A percentile compares a stretch with the other conserved stretches of the same genome.
These are phyloP conservation scores for Marasmarcha lunaedactyla DNA, from an alignment of 2,888 invertebrate genomes.

Conservation along the genomic window DNA sequence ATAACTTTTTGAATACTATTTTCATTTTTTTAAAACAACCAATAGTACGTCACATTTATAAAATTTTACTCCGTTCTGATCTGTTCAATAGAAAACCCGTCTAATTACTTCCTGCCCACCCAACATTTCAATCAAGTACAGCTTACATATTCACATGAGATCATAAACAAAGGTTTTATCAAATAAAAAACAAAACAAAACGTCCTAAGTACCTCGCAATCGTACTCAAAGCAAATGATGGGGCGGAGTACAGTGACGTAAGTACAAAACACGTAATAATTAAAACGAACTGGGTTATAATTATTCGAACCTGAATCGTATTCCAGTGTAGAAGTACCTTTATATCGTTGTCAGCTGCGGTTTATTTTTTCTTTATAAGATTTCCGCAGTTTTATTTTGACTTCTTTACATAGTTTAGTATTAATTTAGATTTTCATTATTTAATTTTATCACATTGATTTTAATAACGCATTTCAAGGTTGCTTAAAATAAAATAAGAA, in stretches of 20 bases:
- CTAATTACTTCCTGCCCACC: slow-evolving; percentile 52
- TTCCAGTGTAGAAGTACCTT: slow-evolving; percentile 20
- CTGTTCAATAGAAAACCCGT: background rate
- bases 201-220: slow-evolving; percentile 27
- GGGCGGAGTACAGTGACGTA: slow-evolving; percentile 51
- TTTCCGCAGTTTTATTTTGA: too few relatives aligned
- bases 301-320: slow-evolving; percentile 27
- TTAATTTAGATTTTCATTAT: too few relatives aligned
- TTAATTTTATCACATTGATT: too few relatives aligned
- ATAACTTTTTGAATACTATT: too few relatives aligned
- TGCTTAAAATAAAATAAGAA: too few relatives aligned
- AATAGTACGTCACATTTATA: too few relatives aligned
- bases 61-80: too few relatives aligned
- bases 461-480: too few relatives aligned
- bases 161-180: slow-evolving; percentile 53
- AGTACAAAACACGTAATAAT: slow-evolving; percentile 51
- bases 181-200: slow-evolving; percentile 18
- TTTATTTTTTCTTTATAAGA: too few relatives aligned
- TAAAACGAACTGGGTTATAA: slow-evolving; percentile 45
- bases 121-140: slow-evolving; percentile 41
- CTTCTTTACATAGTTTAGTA: too few relatives aligned
- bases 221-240: slow-evolving; percentile 21
- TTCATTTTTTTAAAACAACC: too few relatives aligned
- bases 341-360: slow-evolving; percentile 9
- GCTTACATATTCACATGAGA: slow-evolving; percentile 39